Evolutionary conservation across 2,888 invertebrate genomes (phyloP), one percentile per base, ranked within the genome.

Genomic region (Pyrrhosoma nymphula): DNA sequence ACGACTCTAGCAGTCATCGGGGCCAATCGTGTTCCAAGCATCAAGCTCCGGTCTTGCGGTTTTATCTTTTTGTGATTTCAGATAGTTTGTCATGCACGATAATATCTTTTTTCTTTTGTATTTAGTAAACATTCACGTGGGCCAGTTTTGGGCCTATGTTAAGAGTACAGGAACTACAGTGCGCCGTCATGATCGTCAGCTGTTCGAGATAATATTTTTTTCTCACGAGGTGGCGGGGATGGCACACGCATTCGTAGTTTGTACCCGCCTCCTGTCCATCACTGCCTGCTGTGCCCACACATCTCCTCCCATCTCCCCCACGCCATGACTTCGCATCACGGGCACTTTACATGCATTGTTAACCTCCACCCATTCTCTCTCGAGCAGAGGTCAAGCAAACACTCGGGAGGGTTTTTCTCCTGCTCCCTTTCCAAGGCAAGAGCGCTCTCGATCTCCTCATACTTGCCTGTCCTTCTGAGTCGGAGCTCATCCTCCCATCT

Each of bases 261-360:
- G 47, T 47, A 69, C 69, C 69, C 26, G 69, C 69, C n/a, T 20
- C 26, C 60, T 60, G 16, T 20, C 60, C 60, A 60, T 60, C 60
- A 20, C n/a, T 23, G n/a, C 69, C 69, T n/a, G 26, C 69, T n/a
- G 69, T 12, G 69, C 69, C 2, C 82, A 35, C n/a, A n/a, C 69
- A 6, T 6, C 4, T 69, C 69, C 35, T 16, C 35, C 0, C 82
- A 2, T 82, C 30, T 35, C n/a, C 10, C 16, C 18, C 16, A 14
- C 30, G 14, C 82, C 30, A 30, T 82, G 35, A 35, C 35, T 35
- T 18, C 14, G 35, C 82, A 8, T 35, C 82, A 18, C 82, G 30
- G n/a, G 30, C 35, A 16, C 35, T 82, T 82, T 82, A 82, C 82
- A 82, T 82, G 82, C 35, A 82, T 82, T 82, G 82, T 82, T 82